Conservation (phyloP, 2,888 invertebrate genomes). For the Rhamnusium bicolor region DNA sequence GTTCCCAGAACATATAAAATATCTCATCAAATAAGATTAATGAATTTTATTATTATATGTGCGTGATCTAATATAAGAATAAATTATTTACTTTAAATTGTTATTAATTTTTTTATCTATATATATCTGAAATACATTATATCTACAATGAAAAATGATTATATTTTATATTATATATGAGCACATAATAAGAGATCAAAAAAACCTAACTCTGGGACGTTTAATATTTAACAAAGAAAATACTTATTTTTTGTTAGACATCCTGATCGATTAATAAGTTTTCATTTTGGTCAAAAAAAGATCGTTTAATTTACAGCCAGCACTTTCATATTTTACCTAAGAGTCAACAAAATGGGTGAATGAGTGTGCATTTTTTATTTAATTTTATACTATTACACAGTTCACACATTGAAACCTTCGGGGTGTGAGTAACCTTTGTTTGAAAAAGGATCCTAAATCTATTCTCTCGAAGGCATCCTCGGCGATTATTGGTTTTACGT, state of each 20-base stretch:
- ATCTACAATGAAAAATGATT: slow-evolving; percentile 43
- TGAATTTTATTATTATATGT: slow-evolving; percentile 51
- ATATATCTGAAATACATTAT: slow-evolving; percentile 44
- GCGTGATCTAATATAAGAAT: slow-evolving; percentile 53
- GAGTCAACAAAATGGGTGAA: slow-evolving; percentile 56
- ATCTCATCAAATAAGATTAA: slow-evolving; percentile 52
- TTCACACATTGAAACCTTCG: slow-evolving; percentile 30
- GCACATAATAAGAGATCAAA: slow-evolving; percentile 38
- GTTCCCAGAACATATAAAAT: slow-evolving; percentile 51
- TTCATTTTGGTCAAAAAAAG: slow-evolving; percentile 53
- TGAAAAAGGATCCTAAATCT: not conserved
- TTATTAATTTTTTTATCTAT: slow-evolving; percentile 48
- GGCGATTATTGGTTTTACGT: not conserved
- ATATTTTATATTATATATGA: slow-evolving; percentile 45
- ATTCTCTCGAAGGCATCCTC: not conserved
- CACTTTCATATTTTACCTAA: slow-evolving; percentile 64
- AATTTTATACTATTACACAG: slow-evolving; percentile 67
- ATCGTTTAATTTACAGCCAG: slow-evolving; percentile 57
- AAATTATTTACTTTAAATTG: slow-evolving; percentile 52
- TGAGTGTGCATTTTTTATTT: slow-evolving; percentile 60
- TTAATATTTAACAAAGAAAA: slow-evolving; percentile 49
- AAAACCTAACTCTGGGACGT: slow-evolving; percentile 31
- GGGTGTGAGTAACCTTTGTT: slow-evolving; percentile 24
- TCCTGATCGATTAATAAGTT: slow-evolving; percentile 42
- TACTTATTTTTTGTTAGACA: slow-evolving; percentile 44